Evolutionary conservation across 2,797 vertebrate genomes (phyloP), one percentile per base, ranked within the genome.

Genomic region (Trachops cirrhosus): DNA sequence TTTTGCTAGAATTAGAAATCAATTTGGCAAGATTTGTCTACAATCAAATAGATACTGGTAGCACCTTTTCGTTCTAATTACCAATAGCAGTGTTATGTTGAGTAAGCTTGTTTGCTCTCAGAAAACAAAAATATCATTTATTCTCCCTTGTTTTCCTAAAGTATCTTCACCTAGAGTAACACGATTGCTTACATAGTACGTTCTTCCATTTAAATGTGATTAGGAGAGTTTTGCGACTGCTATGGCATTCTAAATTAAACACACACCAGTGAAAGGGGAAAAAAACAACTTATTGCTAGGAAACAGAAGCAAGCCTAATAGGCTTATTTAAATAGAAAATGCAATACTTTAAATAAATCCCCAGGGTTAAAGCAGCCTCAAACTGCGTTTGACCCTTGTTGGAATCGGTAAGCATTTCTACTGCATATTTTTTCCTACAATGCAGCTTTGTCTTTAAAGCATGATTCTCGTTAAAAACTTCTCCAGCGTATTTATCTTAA

Each of bases 291-390:
- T 95, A 98, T 97, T 98, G 98, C 98, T 98, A 98, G 97, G 98
- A 98, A 98, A 98, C 98, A 96, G 95, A 94, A 95, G 71, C 89
- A 97, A 89, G 89, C 96, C 97, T 98, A 98, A 98, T 98, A 98
- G 97, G 98, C 97, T 98, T 98, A 98, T 90, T 92, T 95, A 97
- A 97, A 96, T 95, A 93, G 97, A 95, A 98, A 98, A 98, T 95
- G 97, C 97, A 97, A 94, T 97, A 96, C 97, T 97, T 96, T 97
- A 98, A 94, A 96, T 98, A 97, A 98, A 98, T 97, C 97, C 97
- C 96, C 82, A 94, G 96, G 97, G 98, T 97, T 97, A 97, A 97
- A 94, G 97, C 80, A 96, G 97, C 95, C 98, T 97, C 96, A 97
- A 96, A 96, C 95, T 90, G 14, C 46, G 84, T 93, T 97, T 98